A percentile compares a stretch with the other conserved stretches of the same genome.
These are phyloP conservation scores for Eupelmus urozonus DNA, from an alignment of 2,888 invertebrate species.

Conservation along the genomic window DNA sequence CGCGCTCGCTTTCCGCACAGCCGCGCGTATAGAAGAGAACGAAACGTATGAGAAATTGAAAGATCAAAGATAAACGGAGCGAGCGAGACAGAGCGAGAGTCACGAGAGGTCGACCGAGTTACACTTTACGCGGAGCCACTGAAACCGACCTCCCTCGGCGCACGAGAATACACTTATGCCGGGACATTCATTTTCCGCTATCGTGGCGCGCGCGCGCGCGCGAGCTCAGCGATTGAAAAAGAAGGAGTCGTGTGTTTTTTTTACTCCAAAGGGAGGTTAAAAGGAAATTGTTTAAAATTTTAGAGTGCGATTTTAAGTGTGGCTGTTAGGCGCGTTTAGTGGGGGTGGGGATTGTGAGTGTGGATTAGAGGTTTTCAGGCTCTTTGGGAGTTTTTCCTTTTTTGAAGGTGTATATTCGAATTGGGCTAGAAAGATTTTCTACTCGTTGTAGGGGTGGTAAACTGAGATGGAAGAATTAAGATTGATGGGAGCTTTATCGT, in stretches of 20 bases:
- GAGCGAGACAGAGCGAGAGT: constrained; percentile 59
- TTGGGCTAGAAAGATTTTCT: no score
- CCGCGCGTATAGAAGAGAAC: constrained; percentile 34
- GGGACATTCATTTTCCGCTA: constrained; percentile 72
- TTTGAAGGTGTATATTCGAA: no score
- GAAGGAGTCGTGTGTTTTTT: no score
- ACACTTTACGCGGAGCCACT: constrained; percentile 62
- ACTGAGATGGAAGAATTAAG: no score
- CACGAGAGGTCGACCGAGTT: constrained; percentile 72
- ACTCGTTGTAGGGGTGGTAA: no score
- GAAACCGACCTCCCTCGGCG: background rate
- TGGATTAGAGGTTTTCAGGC: no score
- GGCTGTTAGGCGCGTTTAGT: no score
- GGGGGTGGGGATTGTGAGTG: no score
- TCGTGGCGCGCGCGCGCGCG: constrained; percentile 62
- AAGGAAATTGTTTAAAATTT: constrained; percentile 15
- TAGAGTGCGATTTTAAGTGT: background rate
- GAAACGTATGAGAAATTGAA: constrained; percentile 73
- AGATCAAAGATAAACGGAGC: constrained; percentile 70
- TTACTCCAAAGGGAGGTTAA: background rate
- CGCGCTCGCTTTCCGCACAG: constrained; percentile 29
- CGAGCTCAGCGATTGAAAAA: constrained; percentile 24
- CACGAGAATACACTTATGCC: constrained; percentile 72
- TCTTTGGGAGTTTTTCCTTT: no score
- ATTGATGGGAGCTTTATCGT: no score